A percentile compares a stretch with the other conserved stretches of the same genome.
phyloP scores from a whole-genome alignment of 2,113 vertebrate genomes.

The Brachyhypopomus occidentalis region DNA sequence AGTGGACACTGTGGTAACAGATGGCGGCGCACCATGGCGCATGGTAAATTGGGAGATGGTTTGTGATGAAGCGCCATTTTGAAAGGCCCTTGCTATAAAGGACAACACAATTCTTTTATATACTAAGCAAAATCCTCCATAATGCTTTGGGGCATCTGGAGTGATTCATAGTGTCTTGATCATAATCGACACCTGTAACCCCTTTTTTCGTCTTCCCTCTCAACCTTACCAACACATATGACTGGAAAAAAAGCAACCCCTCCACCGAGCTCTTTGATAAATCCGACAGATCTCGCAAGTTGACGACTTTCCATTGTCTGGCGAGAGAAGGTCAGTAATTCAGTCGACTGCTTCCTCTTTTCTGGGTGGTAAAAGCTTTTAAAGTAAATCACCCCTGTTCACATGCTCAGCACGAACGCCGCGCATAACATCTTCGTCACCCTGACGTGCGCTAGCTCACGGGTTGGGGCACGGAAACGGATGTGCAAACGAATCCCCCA shows the following conservation, averaged over 20 bases:
- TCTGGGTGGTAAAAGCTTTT: neutral
- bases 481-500: constrained; percentile 38
- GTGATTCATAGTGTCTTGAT: neutral
- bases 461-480: neutral
- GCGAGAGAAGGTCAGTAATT: constrained; percentile 21
- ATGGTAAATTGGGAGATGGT: constrained; percentile 70
- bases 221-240: neutral
- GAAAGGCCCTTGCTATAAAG: constrained; percentile 54
- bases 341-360: neutral
- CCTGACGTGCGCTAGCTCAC: neutral
- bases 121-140: neutral
- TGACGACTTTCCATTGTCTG: constrained; percentile 18
- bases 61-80: constrained; percentile 58
- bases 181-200: constrained; percentile 20
- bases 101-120: neutral
- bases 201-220: neutral
- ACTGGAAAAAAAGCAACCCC: neutral
- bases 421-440: neutral
- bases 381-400: neutral
- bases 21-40: constrained; percentile 79
- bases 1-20: constrained; percentile 72
- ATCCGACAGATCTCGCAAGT: constrained; percentile 17
- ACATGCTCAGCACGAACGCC: neutral
- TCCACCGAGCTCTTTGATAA: constrained; percentile 18
- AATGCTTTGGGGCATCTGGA: neutral